phyloP scores from a whole-genome alignment of 2,797 vertebrate genomes.

The Hypotaenidia okinawae region DNA sequence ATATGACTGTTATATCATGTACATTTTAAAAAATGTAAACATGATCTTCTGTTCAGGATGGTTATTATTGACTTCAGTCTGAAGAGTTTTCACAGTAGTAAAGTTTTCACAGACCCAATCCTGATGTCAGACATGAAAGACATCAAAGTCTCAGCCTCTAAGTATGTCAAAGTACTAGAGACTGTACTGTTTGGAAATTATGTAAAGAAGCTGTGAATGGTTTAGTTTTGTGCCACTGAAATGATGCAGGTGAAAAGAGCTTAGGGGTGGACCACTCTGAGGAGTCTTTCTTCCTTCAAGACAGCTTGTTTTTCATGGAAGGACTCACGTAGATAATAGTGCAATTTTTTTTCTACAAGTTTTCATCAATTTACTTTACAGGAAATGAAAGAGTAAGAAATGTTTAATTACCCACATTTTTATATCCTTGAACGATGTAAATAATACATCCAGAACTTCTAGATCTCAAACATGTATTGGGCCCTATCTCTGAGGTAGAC shows the following conservation, averaged over 20 bases:
- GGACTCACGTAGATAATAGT: not conserved
- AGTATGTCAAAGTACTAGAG: not conserved
- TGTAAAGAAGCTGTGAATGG: not conserved
- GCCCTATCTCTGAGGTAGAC: not conserved
- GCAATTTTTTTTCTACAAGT: not conserved
- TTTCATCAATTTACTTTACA: not conserved
- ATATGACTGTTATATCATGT: not conserved
- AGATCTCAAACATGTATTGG: not conserved
- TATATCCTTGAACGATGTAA: not conserved
- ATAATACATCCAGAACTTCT: not conserved
- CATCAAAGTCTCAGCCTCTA: not conserved
- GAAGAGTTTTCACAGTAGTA: not conserved
- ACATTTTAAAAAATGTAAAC: not conserved
- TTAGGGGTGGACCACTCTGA: not conserved
- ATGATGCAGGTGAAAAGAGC: not conserved
- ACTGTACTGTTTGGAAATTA: not conserved
- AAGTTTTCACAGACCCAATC: not conserved
- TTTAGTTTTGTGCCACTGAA: not conserved
- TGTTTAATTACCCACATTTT: not conserved
- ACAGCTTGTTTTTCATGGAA: not conserved
- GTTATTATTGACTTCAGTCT: not conserved
- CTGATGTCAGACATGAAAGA: not conserved
- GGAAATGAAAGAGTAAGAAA: not conserved
- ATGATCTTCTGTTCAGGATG: not conserved
- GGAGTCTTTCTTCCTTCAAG: not conserved